Base-by-base conservation (phyloP, 2,888 invertebrate genomes). In the Nycteola revayana region DNA sequence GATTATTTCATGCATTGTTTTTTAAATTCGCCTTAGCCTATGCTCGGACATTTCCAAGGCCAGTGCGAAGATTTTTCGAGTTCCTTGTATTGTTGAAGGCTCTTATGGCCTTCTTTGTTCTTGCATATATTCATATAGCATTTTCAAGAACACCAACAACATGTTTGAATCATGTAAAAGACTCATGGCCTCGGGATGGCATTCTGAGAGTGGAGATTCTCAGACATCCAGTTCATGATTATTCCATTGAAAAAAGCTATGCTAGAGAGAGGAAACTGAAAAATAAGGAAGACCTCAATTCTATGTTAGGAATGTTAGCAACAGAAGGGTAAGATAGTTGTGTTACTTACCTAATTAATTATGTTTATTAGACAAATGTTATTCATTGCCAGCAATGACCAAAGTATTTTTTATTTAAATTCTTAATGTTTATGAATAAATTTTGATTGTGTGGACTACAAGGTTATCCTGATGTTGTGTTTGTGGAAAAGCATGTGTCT, bases 101-200 rank as follows among this genome's bases (percentile, higher is more conserved):
- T 36, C 75, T 88, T 28, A 63, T 93, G 32, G 96, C 97, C 32
- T 95, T 99, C 80, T 95, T 96, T 69, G 94, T 97, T 29, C 90
- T 99, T 61, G 94, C 96, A 28, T 99, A 99, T 76, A 97, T 99
- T 67, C 99, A 99, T 73, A 92, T 96, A 73, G 95, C 95, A 45
- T 98, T 98, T 81, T 96, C 97, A 26, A 93, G 96, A 66, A 93
- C 96, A 42, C 98, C 98, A 4, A 95, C 96, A 33, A 96, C 96
- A 59, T 99, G 99, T 76, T 90, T 99, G 57, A 94, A 96, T 70
- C 94, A 96, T 75, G 93, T 98, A 18, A 93, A 94, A 68, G 92
- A 94, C 51, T 92, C 94, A 7, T 99, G 99, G 99, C 98, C 99
- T 0, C 90, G 96, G 42, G 96, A 98, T 79, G 99, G 99, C 2